These are phyloP conservation scores for Pseudopipra pipra DNA, from an alignment of 2,113 vertebrate genomes.

Conservation along the genomic window DNA sequence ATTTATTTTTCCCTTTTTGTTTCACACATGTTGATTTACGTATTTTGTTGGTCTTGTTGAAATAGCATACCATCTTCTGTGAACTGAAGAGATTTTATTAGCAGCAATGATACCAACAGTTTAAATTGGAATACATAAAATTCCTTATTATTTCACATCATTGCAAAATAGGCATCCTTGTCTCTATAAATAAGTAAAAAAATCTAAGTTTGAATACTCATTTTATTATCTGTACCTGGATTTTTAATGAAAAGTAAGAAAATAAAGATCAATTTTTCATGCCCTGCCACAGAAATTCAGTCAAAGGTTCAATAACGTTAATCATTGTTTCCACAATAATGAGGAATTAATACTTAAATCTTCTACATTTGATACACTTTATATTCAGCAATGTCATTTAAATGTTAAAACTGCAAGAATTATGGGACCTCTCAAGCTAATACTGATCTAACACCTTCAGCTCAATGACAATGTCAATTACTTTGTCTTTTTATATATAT, in stretches of 20 bases:
- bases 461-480: slow-evolving; percentile 2
- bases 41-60: neutral
- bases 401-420: slow-evolving; percentile 27
- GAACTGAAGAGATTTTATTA: neutral
- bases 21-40: neutral
- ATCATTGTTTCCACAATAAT: slow-evolving; percentile 23
- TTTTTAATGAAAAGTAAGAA: neutral
- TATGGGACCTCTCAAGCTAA: slow-evolving; percentile 11
- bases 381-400: neutral
- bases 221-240: neutral
- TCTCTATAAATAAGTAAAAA: neutral
- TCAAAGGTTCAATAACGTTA: slow-evolving; percentile 10
- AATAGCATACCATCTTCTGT: neutral
- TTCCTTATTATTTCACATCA: neutral
- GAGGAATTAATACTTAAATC: slow-evolving; percentile 26
- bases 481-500: neutral
- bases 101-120: neutral
- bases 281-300: neutral
- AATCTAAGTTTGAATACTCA: neutral
- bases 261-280: neutral
- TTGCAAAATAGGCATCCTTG: neutral
- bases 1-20: neutral
- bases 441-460: slow-evolving; percentile 28
- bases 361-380: slow-evolving; percentile 12
- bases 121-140: neutral